Evolutionary conservation across 2,797 vertebrate genomes (phyloP).

Genomic region (Syngnathus acus): DNA sequence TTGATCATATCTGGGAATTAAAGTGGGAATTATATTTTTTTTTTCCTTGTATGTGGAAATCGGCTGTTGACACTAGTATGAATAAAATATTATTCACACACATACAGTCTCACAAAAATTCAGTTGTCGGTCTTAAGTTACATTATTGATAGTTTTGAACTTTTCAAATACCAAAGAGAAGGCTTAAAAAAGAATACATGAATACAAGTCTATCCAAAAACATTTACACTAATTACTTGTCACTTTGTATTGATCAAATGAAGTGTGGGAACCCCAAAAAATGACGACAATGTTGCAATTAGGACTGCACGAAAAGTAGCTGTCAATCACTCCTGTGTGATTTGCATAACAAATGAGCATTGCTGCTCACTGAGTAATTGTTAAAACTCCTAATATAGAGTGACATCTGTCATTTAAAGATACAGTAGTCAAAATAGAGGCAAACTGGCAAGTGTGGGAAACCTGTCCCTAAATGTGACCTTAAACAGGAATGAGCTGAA

Average conservation of each 20-base stretch:
- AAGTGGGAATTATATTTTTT: no score
- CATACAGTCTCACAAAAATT: not conserved
- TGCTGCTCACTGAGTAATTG: conserved; percentile 31
- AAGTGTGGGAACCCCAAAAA: conserved; percentile 22
- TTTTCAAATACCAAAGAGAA: no score
- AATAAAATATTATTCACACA: not conserved
- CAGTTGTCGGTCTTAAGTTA: not conserved
- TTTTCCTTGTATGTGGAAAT: no score
- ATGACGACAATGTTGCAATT: conserved; percentile 37
- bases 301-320: conserved; percentile 18
- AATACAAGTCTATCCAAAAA: conserved; percentile 1
- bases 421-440: conserved; percentile 38
- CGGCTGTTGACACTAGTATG: not conserved
- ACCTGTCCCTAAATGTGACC: conserved; percentile 2
- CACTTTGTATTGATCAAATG: conserved; percentile 27
- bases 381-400: conserved; percentile 19
- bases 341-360: conserved; percentile 35
- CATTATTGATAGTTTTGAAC: not conserved
- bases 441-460: conserved; percentile 19
- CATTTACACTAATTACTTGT: conserved; percentile 22
- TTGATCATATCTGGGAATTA: no score
- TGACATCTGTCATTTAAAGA: conserved; percentile 46
- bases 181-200: not conserved
- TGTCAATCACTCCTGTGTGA: conserved; percentile 14
- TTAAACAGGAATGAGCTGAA: conserved; percentile 15